Evolutionary conservation across 2,113 vertebrate genomes (phyloP).

Genomic region (Pseudopipra pipra): DNA sequence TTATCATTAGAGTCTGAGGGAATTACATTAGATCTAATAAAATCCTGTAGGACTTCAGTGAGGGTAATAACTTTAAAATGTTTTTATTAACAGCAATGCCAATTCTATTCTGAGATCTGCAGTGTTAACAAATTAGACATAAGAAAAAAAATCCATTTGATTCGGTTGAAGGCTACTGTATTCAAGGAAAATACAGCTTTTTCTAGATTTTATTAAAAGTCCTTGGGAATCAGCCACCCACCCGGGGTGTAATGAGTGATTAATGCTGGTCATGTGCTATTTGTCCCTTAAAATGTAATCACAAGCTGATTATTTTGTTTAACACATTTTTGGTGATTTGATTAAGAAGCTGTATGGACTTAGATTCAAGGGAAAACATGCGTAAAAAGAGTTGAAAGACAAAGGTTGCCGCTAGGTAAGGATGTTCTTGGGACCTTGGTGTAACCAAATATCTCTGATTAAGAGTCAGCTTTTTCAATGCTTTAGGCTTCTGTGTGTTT

Average conservation of each 20-base stretch:
- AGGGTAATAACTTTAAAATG: conserved; percentile 19
- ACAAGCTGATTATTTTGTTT: conserved; percentile 37
- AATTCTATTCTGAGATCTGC: not conserved
- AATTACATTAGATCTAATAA: conserved; percentile 30
- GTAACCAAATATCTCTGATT: conserved; percentile 32
- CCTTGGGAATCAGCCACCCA: conserved; percentile 27
- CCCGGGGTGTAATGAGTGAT: not conserved
- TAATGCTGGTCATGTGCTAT: conserved; percentile 38
- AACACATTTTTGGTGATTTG: conserved; percentile 46
- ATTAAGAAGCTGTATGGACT: conserved; percentile 30
- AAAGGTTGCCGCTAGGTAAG: conserved; percentile 26
- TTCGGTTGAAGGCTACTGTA: not conserved
- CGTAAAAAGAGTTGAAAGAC: not conserved
- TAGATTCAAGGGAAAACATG: not conserved
- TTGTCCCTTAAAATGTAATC: conserved; percentile 44
- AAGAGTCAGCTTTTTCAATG: not conserved
- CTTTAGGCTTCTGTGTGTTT: not conserved
- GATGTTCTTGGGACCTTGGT: conserved; percentile 6
- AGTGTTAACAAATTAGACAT: not conserved
- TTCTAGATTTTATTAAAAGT: conserved; percentile 13
- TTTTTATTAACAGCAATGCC: conserved; percentile 4
- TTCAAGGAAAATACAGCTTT: not conserved
- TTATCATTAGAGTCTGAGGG: conserved; percentile 2
- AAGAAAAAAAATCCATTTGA: not conserved
- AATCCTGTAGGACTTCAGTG: not conserved